Evolutionary conservation across 1,140 invertebrate species (phyloP).

Genomic region (Dendroctonus valens): DNA sequence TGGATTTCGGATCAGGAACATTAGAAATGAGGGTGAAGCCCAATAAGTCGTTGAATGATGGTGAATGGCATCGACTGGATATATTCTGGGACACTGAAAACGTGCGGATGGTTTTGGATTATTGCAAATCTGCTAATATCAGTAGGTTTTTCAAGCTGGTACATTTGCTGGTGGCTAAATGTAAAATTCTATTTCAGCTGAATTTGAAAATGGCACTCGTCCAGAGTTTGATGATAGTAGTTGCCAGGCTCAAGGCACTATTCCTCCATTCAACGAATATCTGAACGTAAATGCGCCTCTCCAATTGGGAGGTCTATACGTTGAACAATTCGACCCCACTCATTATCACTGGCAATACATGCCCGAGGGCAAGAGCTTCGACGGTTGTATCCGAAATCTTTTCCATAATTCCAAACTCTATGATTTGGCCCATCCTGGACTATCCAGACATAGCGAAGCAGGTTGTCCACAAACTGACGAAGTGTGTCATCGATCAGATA

Average conservation of each 20-base stretch:
- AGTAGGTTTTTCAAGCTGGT: not conserved
- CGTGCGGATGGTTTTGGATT: conserved; percentile 88
- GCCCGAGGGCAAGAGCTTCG: conserved; percentile 84
- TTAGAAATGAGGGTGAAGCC: conserved; percentile 86
- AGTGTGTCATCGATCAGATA: conserved; percentile 77
- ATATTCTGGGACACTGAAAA: conserved; percentile 93
- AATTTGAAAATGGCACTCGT: conserved; percentile 82
- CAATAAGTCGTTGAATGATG: conserved; percentile 83
- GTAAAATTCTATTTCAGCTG: conserved; percentile 51
- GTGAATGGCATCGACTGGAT: conserved; percentile 92
- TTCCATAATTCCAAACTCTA: conserved; percentile 95
- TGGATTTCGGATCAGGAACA: conserved; percentile 95
- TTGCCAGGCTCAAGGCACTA: conserved; percentile 84
- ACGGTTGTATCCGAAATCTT: conserved; percentile 93
- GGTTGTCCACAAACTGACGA: conserved; percentile 91
- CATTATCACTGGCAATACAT: conserved; percentile 85
- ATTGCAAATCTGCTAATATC: conserved; percentile 83
- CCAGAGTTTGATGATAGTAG: conserved; percentile 82
- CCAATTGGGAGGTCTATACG: conserved; percentile 87
- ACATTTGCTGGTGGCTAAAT: not conserved
- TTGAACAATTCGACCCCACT: conserved; percentile 81
- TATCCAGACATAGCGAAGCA: conserved; percentile 77
- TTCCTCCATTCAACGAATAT: conserved; percentile 95
- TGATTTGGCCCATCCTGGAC: conserved; percentile 84
- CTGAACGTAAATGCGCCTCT: conserved; percentile 94